phyloP scores from a whole-genome alignment of 2,113 vertebrate genomes.

The Murina feae region DNA sequence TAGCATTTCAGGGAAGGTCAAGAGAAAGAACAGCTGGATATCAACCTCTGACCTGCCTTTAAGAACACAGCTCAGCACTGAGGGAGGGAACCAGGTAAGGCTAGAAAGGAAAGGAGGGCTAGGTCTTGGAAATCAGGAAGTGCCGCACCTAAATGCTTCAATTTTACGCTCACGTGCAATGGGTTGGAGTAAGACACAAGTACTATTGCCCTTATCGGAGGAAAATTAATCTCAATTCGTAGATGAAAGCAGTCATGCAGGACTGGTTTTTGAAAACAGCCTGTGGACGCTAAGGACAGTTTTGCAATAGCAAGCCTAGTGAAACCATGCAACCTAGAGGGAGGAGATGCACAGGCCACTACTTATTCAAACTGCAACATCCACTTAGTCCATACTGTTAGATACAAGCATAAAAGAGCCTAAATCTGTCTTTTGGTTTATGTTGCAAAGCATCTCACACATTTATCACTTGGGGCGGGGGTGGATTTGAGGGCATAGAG shows the following conservation, averaged over 20 bases:
- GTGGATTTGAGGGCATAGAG: neutral
- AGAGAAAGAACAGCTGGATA: neutral
- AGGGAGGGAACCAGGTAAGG: neutral
- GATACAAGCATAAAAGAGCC: neutral
- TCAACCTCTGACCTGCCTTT: neutral
- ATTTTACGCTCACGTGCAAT: neutral
- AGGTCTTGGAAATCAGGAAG: neutral
- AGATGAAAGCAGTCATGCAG: neutral
- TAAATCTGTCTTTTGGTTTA: neutral
- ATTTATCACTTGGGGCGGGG: neutral
- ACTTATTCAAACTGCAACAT: neutral
- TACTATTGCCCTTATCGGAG: neutral
- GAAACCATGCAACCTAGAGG: neutral
- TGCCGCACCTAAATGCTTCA: neutral
- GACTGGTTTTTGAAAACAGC: neutral
- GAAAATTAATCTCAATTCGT: neutral
- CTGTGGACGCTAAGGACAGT: neutral
- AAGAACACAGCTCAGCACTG: neutral
- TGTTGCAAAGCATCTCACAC: neutral
- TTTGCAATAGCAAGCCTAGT: neutral
- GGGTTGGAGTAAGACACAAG: neutral
- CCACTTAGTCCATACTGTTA: neutral
- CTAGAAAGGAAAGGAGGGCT: neutral
- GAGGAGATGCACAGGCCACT: neutral
- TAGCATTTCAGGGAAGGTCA: neutral